Percentiles rank a stretch among this genome's conserved stretches.
Conservation (phyloP, 2,113 vertebrate genomes). For the Tetrao urogallus region DNA sequence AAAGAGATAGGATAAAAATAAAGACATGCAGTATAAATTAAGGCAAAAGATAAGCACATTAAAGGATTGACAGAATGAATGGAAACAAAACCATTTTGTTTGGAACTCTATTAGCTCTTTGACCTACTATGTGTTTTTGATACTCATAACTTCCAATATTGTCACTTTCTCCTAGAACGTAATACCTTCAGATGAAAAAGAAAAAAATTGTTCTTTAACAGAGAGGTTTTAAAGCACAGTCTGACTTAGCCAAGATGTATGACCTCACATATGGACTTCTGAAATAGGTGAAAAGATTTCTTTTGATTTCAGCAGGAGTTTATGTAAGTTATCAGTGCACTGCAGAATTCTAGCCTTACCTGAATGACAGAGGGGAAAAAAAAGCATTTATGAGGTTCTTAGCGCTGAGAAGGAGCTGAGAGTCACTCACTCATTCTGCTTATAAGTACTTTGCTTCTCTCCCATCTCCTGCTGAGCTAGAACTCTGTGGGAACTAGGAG, state of each 20-base stretch:
- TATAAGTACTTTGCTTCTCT: conserved; percentile 6
- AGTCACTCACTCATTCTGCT: neutral
- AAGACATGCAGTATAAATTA: neutral
- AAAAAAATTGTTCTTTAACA: neutral
- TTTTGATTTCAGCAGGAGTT: conserved; percentile 12
- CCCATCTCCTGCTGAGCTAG: neutral
- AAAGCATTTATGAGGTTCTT: neutral
- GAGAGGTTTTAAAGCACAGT: neutral
- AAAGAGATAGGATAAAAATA: neutral
- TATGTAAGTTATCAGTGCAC: neutral
- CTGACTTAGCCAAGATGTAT: conserved; percentile 1
- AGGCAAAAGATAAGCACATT: neutral
- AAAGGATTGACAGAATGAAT: neutral
- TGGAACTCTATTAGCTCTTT: neutral
- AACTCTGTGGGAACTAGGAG: neutral
- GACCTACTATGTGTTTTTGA: neutral
- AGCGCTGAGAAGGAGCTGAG: neutral
- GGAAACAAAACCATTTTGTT: neutral
- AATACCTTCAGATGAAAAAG: neutral
- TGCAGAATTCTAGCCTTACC: neutral
- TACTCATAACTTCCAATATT: neutral
- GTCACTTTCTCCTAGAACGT: neutral
- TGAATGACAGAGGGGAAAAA: neutral
- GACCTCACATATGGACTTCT: neutral
- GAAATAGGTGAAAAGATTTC: neutral